Conservation (phyloP, 2,113 vertebrate species). For the Burhinus oedicnemus region DNA sequence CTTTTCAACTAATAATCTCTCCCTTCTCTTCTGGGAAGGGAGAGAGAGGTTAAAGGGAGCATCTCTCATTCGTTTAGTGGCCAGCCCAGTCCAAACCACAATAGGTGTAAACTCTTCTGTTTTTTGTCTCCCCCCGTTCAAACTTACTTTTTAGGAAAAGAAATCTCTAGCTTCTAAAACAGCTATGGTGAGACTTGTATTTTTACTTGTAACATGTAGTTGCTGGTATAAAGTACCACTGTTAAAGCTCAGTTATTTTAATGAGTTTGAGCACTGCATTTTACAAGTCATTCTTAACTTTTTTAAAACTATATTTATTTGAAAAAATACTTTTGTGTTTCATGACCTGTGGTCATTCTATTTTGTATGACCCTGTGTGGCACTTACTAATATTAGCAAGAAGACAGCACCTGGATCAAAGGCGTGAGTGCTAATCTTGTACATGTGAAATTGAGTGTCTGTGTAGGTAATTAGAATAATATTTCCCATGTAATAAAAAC, state of each 20-base stretch:
- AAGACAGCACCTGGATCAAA: not conserved
- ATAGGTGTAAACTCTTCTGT: not conserved
- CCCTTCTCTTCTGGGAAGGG: not conserved
- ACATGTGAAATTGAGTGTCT: not conserved
- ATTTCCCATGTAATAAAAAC: not conserved
- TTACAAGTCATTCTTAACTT: not conserved
- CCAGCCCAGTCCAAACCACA: not conserved
- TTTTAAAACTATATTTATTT: not conserved
- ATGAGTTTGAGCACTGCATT: not conserved
- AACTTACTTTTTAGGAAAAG: not conserved
- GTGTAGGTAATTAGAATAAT: not conserved
- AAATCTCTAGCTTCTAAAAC: not conserved
- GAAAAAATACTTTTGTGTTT: not conserved
- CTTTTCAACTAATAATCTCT: not conserved
- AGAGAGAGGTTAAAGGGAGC: not conserved
- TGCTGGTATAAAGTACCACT: not conserved
- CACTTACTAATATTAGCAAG: not conserved
- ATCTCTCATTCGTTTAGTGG: not conserved
- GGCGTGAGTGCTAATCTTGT: not conserved
- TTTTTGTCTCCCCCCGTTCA: not conserved
- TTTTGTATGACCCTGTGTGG: not conserved
- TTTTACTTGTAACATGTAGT: not conserved
- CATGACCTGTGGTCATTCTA: not conserved
- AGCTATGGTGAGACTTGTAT: not conserved
- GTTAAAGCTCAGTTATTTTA: not conserved